Base-by-base conservation (phyloP, 2,113 vertebrate species). In the Cercocebus atys region DNA sequence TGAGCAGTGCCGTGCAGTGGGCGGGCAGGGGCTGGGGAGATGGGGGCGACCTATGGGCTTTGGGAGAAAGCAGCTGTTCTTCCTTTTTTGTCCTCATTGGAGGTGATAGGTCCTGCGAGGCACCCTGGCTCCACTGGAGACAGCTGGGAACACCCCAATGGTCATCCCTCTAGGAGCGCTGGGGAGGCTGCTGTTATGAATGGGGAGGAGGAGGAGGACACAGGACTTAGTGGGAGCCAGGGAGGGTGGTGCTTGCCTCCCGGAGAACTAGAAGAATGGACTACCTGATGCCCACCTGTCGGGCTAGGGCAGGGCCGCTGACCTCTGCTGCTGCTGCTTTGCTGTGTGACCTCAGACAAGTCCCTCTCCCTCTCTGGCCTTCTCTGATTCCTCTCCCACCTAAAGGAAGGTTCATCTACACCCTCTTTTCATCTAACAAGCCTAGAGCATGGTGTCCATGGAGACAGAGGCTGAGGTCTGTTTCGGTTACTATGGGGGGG, bases 281-380 rank as follows among this genome's bases (percentile, higher is more conserved):
- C 4, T 78, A 30, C 27, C 14, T 66, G 25, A 18, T 1, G 45
- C n/a, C 8, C 7, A 5, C 30, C 30, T 7, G 27, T 18, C 55
- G 20, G 17, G 72, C 17, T 1, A 4, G 18, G 38, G 30, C 8
- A 2, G 20, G 38, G 8, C 25, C 0, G 2, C 55, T 32, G 38
- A 18, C 8, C 30, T 47, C 38, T 84, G n/a, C 35, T 59, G 52
- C 73, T 6, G 38, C 75, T 9, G 0, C 78, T 80, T 23, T 9
- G 66, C 40, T 61, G 6, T 38, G 66, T 76, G 57, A 45, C 22
- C 35, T 59, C 20, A 50, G 83, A 25, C 55, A 59, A 45, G 22
- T 10, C 64, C 92, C 38, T 75, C 50, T 17, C 25, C 85, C 13
- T 73, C 72, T 11, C 87, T 64, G 16, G 80, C 72, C 73, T 2